Conservation (phyloP, 2,888 invertebrate genomes). For the Rotaria sp. region DNA sequence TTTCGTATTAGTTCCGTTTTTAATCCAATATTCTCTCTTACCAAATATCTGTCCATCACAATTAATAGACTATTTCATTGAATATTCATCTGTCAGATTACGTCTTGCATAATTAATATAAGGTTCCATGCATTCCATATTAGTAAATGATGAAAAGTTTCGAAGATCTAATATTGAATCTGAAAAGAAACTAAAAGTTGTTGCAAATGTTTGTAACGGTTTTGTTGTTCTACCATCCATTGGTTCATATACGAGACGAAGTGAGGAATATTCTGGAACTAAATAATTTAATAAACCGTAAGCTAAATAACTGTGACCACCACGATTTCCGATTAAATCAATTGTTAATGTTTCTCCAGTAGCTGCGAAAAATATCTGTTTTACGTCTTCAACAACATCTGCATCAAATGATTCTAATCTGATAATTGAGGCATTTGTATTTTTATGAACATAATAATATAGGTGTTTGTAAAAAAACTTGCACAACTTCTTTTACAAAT, state of each 20-base stretch:
- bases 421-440: background rate
- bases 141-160: background rate
- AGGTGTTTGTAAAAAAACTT: too few relatives aligned
- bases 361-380: background rate
- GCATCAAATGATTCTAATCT: background rate
- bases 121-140: background rate
- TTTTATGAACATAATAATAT: background rate
- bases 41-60: background rate
- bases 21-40: background rate
- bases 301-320: background rate
- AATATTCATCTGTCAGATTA: background rate
- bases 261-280: background rate
- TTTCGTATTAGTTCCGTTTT: background rate
- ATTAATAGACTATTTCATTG: background rate
- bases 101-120: background rate
- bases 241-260: background rate
- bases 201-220: background rate
- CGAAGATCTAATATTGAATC: background rate
- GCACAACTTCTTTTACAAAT: too few relatives aligned
- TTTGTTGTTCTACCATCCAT: background rate
- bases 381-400: background rate
- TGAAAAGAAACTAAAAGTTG: background rate
- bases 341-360: background rate
- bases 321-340: background rate
- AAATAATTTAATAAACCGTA: background rate